Percentiles rank a stretch among this genome's conserved stretches.
These are phyloP conservation scores for Astreopora myriophthalma DNA, from an alignment of 64 coral and sea anemone genomes.

Conservation along the genomic window DNA sequence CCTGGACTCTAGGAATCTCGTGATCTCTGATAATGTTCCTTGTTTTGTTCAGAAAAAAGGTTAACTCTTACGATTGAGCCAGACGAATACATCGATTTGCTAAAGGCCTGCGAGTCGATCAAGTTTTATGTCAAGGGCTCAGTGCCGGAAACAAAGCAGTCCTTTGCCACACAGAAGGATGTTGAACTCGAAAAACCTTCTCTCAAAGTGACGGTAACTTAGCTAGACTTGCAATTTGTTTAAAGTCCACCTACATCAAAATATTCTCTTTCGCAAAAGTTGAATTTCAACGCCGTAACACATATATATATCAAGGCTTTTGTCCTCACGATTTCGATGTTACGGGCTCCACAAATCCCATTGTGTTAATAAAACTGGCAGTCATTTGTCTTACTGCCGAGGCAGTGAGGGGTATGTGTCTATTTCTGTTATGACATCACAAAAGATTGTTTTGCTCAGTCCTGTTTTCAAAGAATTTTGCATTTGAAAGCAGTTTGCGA, in stretches of 20 bases:
- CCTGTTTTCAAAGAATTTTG: no score
- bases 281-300: no score
- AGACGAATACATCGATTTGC: neutral
- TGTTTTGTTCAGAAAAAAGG: neutral
- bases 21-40: neutral
- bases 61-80: neutral
- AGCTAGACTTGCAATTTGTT: neutral
- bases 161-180: slow-evolving; percentile 37
- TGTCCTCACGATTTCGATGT: no score
- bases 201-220: slow-evolving; percentile 3
- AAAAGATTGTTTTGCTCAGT: no score
- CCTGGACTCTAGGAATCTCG: neutral
- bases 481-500: no score
- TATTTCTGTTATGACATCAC: no score
- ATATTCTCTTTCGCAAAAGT: no score
- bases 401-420: no score
- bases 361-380: no score
- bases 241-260: neutral
- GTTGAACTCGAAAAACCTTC: slow-evolving; percentile 37
- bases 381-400: no score
- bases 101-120: slow-evolving; percentile 1
- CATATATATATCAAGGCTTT: no score
- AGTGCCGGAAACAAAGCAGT: slow-evolving; percentile 58
- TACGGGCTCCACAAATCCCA: no score
- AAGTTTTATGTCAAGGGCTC: slow-evolving; percentile 44